Evolutionary conservation across 2,113 vertebrate species (phyloP).

Genomic region (Jaculus jaculus): DNA sequence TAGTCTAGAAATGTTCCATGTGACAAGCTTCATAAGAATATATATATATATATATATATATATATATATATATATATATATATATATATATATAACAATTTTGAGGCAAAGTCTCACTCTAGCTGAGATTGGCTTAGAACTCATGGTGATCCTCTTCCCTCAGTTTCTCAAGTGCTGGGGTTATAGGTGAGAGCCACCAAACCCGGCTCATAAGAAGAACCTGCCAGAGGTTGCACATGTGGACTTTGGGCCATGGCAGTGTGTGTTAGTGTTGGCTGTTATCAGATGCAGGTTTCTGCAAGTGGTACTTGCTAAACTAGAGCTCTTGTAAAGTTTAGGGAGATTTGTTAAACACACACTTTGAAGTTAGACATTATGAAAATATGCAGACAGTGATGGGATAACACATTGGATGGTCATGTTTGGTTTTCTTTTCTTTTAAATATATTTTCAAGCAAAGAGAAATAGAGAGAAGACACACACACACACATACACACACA

Average conservation of each 20-base stretch:
- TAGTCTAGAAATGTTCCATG: constrained; percentile 9
- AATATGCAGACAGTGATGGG: neutral
- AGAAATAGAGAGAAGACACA: too few relatives aligned
- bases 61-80: too few relatives aligned
- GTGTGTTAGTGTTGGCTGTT: neutral
- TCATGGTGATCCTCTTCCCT: too few relatives aligned
- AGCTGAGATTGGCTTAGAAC: too few relatives aligned
- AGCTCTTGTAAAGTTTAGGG: constrained; percentile 46
- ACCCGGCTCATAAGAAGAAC: neutral
- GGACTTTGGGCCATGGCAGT: neutral
- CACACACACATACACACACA: too few relatives aligned
- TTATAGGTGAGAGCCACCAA: too few relatives aligned
- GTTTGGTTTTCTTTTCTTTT: neutral
- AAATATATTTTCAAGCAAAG: too few relatives aligned
- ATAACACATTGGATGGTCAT: neutral
- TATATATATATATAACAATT: too few relatives aligned
- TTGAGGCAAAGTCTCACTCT: too few relatives aligned
- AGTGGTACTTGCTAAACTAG: constrained; percentile 15
- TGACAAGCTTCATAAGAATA: neutral
- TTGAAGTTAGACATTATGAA: constrained; percentile 14
- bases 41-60: too few relatives aligned
- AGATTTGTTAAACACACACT: constrained; percentile 20
- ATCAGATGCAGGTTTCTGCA: neutral
- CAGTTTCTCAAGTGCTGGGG: too few relatives aligned
- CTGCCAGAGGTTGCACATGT: neutral